A percentile compares a stretch with the other conserved stretches of the same genome.
These are phyloP conservation scores for Mormyrus hasselquistii DNA, from an alignment of 2,797 vertebrate genomes.

Conservation along the genomic window DNA sequence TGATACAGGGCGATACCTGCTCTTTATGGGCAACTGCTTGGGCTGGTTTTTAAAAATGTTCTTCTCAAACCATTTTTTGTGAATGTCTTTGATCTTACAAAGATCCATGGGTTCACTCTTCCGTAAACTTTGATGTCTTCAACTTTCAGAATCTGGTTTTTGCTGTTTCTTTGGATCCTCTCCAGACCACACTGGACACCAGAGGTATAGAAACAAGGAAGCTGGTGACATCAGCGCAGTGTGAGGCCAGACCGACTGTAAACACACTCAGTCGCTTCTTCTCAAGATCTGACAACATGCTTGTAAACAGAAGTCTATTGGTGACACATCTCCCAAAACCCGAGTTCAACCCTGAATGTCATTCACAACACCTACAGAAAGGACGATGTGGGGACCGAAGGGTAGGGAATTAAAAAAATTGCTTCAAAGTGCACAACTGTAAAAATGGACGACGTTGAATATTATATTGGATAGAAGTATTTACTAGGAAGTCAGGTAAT, in stretches of 20 bases:
- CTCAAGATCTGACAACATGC: background rate
- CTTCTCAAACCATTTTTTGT: background rate
- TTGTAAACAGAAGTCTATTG: background rate
- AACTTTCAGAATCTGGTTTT: background rate
- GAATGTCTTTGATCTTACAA: background rate
- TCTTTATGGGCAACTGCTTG: background rate
- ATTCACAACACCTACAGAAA: background rate
- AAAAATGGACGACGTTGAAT: background rate
- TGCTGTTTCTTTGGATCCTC: background rate
- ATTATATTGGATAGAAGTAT: background rate
- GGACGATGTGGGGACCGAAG: background rate
- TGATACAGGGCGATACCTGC: background rate
- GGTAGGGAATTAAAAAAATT: background rate
- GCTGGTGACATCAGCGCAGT: background rate
- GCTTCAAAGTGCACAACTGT: background rate
- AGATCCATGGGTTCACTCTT: background rate
- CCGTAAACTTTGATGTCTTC: background rate
- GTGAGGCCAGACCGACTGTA: background rate
- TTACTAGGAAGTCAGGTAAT: background rate
- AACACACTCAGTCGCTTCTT: background rate
- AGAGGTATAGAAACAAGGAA: background rate
- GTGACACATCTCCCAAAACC: background rate
- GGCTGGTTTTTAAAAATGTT: background rate
- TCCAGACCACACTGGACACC: background rate
- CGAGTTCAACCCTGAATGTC: background rate